A percentile compares a stretch with the other conserved stretches of the same genome.
Evolutionary conservation across 2,113 vertebrate genomes (phyloP).

Genomic region (Alouatta palliata): DNA sequence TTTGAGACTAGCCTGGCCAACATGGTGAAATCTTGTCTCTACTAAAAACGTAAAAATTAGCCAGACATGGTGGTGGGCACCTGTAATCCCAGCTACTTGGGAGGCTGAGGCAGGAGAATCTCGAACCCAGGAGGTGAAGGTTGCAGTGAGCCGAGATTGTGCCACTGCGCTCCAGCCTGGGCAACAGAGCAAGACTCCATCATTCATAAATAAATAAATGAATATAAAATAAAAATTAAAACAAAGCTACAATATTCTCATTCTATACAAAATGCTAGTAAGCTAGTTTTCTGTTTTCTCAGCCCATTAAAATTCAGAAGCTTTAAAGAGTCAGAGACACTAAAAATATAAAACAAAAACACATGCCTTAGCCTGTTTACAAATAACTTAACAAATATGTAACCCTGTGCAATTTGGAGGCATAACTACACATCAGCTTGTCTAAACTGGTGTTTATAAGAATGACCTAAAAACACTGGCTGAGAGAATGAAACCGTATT

Average conservation of each 20-base stretch:
- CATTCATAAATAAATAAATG: too few species aligned
- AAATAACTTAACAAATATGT: not conserved
- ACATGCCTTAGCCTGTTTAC: not conserved
- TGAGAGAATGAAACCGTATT: not conserved
- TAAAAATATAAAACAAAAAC: not conserved
- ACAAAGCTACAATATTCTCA: not conserved
- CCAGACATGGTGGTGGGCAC: too few species aligned
- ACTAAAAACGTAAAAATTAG: too few species aligned
- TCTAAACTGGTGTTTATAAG: not conserved
- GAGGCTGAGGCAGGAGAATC: too few species aligned
- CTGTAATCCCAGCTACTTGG: too few species aligned
- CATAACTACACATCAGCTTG: not conserved
- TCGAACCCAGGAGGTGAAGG: too few species aligned
- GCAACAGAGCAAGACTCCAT: too few species aligned
- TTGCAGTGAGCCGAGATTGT: too few species aligned
- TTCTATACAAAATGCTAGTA: not conserved
- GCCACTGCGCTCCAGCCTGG: too few species aligned
- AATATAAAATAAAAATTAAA: too few species aligned
- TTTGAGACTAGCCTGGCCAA: too few species aligned
- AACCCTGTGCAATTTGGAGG: not conserved
- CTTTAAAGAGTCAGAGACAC: not conserved
- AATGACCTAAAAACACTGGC: not conserved
- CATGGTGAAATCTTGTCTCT: too few species aligned
- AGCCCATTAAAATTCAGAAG: not conserved
- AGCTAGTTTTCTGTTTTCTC: not conserved